Evolutionary conservation across 2,797 vertebrate species (phyloP), one percentile per base, ranked within the genome.

Genomic region (Tragopan temminckii): DNA sequence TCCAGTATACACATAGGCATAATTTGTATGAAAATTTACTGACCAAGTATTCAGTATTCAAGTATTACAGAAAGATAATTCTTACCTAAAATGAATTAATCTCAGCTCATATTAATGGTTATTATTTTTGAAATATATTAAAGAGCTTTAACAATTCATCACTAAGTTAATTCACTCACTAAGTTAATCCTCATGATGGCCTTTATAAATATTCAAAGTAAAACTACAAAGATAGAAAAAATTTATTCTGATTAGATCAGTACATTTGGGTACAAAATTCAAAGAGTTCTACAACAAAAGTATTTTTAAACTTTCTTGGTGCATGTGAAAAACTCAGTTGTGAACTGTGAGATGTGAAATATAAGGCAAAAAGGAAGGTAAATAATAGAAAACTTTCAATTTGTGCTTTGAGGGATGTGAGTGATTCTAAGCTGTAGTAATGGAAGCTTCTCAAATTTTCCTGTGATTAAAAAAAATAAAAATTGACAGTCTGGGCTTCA

Each of bases 51-150:
- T 78, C 53, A 62, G 42, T 42, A 42, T 42, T 42, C 42, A 40
- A 40, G 42, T 42, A 23, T 64, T 92, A 42, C 5, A 8, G 40
- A 53, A 89, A 42, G 43, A 50, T 36, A 71, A 90, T 67, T 62
- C 64, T 80, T 59, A 72, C 13, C 1, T 89, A 40, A 45, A 23
- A 20, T 66, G 35, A 91, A 61, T 38, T 95, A 55, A 25, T 85
- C 52, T 79, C 2, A 48, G 78, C 52, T 84, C 48, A 45, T 52
- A 25, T 81, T 89, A 88, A 96, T 80, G 52, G 69, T 70, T 23
- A 93, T 81, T 89, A 66, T 57, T 36, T 86, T 46, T 46, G 85
- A 86, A 90, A 88, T 80, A 80, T 1, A 5, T 84, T 33, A 78
- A 48, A 81, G 36, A 66, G 11, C 33, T 80, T 11, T 50, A 45